A percentile compares a stretch with the other conserved stretches of the same genome.
phyloP scores from a whole-genome alignment of 2,888 invertebrate species.

The Anoncus sp. region DNA sequence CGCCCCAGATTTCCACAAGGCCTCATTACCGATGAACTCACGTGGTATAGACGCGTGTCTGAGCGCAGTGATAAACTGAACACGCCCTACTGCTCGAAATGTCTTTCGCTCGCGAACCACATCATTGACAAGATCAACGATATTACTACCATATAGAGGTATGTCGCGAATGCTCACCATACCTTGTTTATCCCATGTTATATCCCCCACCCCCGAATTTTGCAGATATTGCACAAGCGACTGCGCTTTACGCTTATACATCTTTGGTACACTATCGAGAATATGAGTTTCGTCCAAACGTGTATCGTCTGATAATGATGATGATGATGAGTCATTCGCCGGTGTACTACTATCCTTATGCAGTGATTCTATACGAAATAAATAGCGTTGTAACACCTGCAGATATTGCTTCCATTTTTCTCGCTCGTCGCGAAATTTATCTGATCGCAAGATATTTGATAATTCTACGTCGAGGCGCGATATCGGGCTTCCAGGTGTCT shows the following conservation, averaged over 20 bases:
- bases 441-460: slow-evolving; percentile 11
- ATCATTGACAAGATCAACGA: slow-evolving; percentile 44
- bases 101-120: slow-evolving; percentile 25
- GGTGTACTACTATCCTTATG: not conserved
- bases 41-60: slow-evolving; percentile 2
- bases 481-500: slow-evolving; percentile 14
- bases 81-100: slow-evolving; percentile 19
- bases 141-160: slow-evolving; percentile 25
- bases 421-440: not conserved
- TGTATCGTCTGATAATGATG: not conserved
- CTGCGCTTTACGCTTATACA: not conserved
- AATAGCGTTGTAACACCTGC: slow-evolving; percentile 39
- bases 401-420: slow-evolving; percentile 55
- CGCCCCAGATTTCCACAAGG: slow-evolving; percentile 9
- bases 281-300: not conserved
- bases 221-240: not conserved
- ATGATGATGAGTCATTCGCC: not conserved
- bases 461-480: slow-evolving; percentile 28
- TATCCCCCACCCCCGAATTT: not conserved
- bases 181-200: slow-evolving; percentile 41
- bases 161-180: not conserved
- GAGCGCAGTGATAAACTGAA: slow-evolving; percentile 19
- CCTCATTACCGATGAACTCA: too few species aligned
- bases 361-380: slow-evolving; percentile 6
- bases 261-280: not conserved